Evolutionary conservation across 2,113 vertebrate species (phyloP).

Genomic region (Zapornia atra): DNA sequence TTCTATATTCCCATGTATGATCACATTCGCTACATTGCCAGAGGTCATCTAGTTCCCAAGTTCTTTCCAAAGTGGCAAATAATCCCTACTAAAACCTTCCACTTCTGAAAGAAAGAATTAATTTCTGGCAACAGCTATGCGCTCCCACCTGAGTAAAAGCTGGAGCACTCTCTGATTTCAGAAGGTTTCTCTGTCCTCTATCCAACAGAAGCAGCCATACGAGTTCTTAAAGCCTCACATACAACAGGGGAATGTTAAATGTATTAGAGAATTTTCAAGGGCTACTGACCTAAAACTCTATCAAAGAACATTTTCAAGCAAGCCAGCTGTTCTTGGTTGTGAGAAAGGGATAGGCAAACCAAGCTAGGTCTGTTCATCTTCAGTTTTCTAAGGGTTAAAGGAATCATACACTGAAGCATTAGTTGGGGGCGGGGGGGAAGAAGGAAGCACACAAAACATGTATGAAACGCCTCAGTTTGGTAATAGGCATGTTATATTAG

Average conservation of each 20-base stretch:
- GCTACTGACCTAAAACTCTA: not conserved
- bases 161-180: not conserved
- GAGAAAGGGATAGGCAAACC: not conserved
- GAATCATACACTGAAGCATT: too few species aligned
- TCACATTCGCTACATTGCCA: not conserved
- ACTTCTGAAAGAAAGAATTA: not conserved
- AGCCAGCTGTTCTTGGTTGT: not conserved
- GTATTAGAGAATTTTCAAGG: not conserved
- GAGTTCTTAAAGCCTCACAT: not conserved
- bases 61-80: not conserved
- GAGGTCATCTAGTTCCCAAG: not conserved
- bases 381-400: too few species aligned
- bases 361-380: not conserved
- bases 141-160: not conserved
- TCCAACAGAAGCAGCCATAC: not conserved
- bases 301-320: not conserved
- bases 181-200: not conserved
- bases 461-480: too few species aligned
- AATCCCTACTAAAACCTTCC: not conserved
- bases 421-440: too few species aligned
- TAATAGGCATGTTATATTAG: too few species aligned
- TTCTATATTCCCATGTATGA: not conserved
- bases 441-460: too few species aligned
- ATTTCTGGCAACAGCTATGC: not conserved
- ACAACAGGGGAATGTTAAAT: not conserved